phyloP scores from a whole-genome alignment of 2,113 vertebrate species.

The Centropus unirufus region DNA sequence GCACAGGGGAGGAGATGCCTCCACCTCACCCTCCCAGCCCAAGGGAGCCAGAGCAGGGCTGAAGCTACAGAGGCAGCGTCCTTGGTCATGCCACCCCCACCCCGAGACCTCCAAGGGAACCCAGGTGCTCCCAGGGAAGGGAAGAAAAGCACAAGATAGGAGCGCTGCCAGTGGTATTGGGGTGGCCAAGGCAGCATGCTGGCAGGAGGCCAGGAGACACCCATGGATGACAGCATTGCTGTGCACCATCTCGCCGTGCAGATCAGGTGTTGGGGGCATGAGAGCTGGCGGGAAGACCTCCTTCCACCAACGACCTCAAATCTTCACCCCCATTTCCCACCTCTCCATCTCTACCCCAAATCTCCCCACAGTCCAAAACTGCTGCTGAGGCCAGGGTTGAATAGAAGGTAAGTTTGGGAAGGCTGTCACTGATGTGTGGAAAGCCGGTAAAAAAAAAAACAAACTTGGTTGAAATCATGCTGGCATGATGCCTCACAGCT shows the following conservation, averaged over 20 bases:
- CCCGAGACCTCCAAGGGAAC: neutral
- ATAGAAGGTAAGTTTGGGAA: neutral
- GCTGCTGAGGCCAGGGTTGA: neutral
- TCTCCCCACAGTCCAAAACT: neutral
- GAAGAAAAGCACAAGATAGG: neutral
- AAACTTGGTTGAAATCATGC: neutral
- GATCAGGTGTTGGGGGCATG: rapidly evolving
- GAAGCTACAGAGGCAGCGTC: neutral
- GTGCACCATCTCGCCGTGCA: rapidly evolving
- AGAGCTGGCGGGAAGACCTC: neutral
- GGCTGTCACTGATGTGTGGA: neutral
- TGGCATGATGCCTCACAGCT: neutral
- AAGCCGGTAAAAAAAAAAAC: neutral
- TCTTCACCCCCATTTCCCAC: neutral
- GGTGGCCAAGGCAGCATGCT: rapidly evolving
- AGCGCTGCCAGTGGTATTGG: rapidly evolving
- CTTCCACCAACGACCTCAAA: neutral
- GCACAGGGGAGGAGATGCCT: neutral
- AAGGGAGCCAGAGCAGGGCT: neutral
- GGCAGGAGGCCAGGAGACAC: neutral
- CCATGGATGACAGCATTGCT: rapidly evolving
- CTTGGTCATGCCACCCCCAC: rapidly evolving
- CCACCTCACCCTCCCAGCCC: rapidly evolving
- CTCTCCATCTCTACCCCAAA: neutral
- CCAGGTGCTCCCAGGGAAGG: neutral